These are phyloP conservation scores for Pantherophis guttatus DNA, from an alignment of 2,113 vertebrate genomes.

Conservation along the genomic window DNA sequence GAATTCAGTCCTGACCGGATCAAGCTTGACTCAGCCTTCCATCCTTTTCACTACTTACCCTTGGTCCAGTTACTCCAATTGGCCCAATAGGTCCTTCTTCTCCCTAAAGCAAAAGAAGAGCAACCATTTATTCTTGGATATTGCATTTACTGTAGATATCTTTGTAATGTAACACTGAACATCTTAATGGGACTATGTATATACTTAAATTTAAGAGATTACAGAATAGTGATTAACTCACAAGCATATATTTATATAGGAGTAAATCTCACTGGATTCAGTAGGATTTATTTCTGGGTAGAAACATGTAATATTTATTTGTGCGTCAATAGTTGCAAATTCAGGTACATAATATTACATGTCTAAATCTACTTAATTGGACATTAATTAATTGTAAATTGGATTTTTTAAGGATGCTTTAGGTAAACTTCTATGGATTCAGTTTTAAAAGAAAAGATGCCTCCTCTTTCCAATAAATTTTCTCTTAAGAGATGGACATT, in stretches of 20 bases:
- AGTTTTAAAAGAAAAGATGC: background rate
- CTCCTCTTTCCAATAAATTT: background rate
- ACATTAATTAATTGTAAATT: background rate
- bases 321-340: background rate
- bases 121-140: background rate
- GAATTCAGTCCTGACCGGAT: background rate
- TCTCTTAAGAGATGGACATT: background rate
- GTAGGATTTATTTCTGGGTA: background rate
- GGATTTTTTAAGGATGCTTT: background rate
- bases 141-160: conserved; percentile 1
- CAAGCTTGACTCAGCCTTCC: background rate
- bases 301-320: background rate
- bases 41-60: conserved; percentile 74
- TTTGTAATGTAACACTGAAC: background rate
- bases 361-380: background rate
- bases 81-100: conserved; percentile 89
- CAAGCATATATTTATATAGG: background rate
- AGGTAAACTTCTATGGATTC: background rate
- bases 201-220: background rate
- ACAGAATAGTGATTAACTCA: background rate
- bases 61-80: conserved; percentile 78
- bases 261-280: background rate
- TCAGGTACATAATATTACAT: background rate
- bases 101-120: conserved; percentile 76
- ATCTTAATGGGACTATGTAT: background rate